phyloP scores from a whole-genome alignment of 1,140 invertebrate genomes.

The Melanaphis sacchari region DNA sequence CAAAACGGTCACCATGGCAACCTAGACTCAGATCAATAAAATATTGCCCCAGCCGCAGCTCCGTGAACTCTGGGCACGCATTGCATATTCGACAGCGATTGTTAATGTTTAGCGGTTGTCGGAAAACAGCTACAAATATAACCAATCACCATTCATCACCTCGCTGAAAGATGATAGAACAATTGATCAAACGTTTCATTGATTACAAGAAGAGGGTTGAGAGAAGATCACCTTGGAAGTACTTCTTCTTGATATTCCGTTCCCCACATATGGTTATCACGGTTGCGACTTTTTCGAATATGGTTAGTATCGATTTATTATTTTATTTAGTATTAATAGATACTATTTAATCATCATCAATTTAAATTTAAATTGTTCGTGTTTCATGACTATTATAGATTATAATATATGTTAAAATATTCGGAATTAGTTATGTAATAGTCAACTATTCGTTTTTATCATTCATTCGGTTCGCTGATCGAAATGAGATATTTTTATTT shows the following conservation, averaged over 20 bases:
- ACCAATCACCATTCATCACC: too few relatives aligned
- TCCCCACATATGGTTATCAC: not conserved
- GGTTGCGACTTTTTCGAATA: not conserved
- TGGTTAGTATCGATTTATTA: too few relatives aligned
- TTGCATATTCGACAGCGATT: not conserved
- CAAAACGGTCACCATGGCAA: not conserved
- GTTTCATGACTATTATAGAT: not conserved
- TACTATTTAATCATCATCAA: not conserved
- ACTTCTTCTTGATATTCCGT: not conserved
- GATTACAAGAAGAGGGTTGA: not conserved
- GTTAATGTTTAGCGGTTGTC: not conserved
- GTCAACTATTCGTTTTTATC: not conserved
- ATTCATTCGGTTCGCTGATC: not conserved
- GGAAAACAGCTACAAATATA: too few relatives aligned
- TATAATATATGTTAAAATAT: not conserved
- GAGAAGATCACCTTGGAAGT: rapidly evolving
- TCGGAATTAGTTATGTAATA: not conserved
- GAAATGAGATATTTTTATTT: not conserved
- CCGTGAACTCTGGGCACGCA: not conserved
- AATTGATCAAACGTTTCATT: too few relatives aligned
- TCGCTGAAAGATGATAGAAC: not conserved
- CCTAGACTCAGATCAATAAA: not conserved
- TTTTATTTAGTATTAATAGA: too few relatives aligned
- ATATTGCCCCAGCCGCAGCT: not conserved
- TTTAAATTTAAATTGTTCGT: not conserved